Evolutionary conservation across 2,888 invertebrate genomes (phyloP).

Genomic region (Stenotaenia linearis): DNA sequence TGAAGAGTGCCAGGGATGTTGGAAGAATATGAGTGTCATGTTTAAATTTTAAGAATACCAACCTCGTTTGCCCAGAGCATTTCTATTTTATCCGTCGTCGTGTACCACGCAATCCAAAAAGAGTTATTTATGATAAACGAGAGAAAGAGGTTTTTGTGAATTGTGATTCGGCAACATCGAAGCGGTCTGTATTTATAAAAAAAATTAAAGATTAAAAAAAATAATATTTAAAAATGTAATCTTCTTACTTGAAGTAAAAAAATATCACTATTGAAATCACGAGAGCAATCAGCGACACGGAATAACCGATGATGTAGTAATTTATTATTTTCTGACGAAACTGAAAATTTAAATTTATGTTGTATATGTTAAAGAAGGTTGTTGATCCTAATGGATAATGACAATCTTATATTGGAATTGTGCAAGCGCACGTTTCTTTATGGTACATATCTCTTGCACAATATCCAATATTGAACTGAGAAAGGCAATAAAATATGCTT

Average conservation of each 20-base stretch:
- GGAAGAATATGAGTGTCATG: background rate
- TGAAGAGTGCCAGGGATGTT: background rate
- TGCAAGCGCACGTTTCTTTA: no score
- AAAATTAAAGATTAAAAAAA: slow-evolving; percentile 30
- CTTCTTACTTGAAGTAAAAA: slow-evolving; percentile 75
- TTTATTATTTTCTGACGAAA: slow-evolving; percentile 64
- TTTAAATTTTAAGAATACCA: background rate
- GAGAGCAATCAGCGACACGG: slow-evolving; percentile 76
- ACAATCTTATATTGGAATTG: background rate
- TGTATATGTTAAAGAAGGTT: background rate
- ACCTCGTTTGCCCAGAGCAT: slow-evolving; percentile 22
- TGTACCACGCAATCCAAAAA: slow-evolving; percentile 84
- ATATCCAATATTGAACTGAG: no score
- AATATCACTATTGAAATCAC: slow-evolving; percentile 74
- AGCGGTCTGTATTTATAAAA: slow-evolving; percentile 59
- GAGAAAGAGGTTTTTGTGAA: slow-evolving; percentile 88
- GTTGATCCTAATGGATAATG: background rate
- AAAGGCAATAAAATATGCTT: no score
- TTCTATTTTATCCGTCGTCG: slow-evolving; percentile 50
- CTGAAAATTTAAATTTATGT: slow-evolving; percentile 56
- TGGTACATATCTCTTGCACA: no score
- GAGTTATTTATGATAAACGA: slow-evolving; percentile 85
- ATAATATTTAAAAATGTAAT: slow-evolving; percentile 49
- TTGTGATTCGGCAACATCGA: slow-evolving; percentile 81
- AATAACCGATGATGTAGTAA: slow-evolving; percentile 79